These are phyloP conservation scores for Cryptoblepharus egeriae DNA, from an alignment of 2,797 vertebrate genomes.

Conservation along the genomic window DNA sequence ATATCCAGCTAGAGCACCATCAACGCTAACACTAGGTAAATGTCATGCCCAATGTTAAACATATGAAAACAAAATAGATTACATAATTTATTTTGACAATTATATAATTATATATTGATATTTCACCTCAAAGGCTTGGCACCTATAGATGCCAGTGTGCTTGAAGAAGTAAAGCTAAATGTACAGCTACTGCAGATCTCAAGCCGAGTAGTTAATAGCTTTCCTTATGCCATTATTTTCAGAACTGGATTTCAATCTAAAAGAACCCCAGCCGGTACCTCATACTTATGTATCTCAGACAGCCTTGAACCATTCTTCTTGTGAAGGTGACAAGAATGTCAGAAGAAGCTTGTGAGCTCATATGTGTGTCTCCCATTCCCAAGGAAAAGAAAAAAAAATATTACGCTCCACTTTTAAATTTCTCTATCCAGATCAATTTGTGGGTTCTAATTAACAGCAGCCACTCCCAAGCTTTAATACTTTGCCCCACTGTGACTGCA, in stretches of 20 bases:
- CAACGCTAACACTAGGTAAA: not conserved
- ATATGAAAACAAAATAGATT: constrained; percentile 3
- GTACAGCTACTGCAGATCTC: not conserved
- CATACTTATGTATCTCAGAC: not conserved
- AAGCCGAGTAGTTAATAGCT: not conserved
- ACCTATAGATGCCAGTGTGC: not conserved
- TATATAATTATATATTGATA: not conserved
- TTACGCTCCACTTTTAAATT: not conserved
- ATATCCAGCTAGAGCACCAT: not conserved
- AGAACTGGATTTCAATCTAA: not conserved
- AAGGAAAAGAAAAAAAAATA: not conserved
- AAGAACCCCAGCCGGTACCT: not conserved
- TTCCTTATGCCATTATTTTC: not conserved
- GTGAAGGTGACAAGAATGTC: not conserved
- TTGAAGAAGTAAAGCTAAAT: not conserved
- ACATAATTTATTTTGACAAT: constrained; percentile 18
- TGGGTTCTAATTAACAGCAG: not conserved
- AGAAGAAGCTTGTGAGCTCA: not conserved
- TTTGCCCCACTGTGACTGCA: no score
- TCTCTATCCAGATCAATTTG: no score
- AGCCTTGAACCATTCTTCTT: not conserved
- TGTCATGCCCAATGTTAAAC: not conserved
- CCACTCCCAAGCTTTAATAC: not conserved
- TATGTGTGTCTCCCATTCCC: not conserved
- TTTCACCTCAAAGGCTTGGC: constrained; percentile 2